Conservation (phyloP, 2,888 invertebrate genomes). For the Hermaeophaga mercurialis region DNA sequence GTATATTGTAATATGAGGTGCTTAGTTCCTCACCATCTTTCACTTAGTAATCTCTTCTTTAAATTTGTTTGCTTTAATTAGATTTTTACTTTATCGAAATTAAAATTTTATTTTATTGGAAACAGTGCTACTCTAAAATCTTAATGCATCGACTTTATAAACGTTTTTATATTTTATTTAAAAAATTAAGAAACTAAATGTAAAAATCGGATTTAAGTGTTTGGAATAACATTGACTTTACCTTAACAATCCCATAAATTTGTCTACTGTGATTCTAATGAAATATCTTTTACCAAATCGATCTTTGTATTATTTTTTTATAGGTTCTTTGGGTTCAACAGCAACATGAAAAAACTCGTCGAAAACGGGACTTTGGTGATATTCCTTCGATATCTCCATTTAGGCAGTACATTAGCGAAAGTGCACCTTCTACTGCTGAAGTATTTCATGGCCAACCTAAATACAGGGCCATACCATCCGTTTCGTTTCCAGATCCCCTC, state of each 20-base stretch:
- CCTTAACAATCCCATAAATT: background rate
- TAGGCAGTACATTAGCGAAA: conserved; percentile 56
- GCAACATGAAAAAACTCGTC: conserved; percentile 84
- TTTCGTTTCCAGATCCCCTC: conserved; percentile 84
- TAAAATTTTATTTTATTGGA: too few relatives aligned
- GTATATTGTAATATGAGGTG: too few relatives aligned
- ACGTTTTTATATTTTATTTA: too few relatives aligned
- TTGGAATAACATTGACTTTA: background rate
- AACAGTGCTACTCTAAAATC: too few relatives aligned
- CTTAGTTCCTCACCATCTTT: too few relatives aligned
- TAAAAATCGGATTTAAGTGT: too few relatives aligned
- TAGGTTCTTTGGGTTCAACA: conserved; percentile 95
- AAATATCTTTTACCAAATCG: background rate
- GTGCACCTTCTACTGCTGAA: conserved; percentile 53
- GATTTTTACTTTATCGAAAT: too few relatives aligned
- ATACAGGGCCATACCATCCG: conserved; percentile 52
- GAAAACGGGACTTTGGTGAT: conserved; percentile 81
- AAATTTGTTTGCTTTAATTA: too few relatives aligned
- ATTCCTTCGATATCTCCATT: conserved; percentile 62
- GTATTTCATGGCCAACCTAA: conserved; percentile 54
- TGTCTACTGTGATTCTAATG: background rate
- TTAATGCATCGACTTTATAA: too few relatives aligned
- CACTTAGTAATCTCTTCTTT: too few relatives aligned
- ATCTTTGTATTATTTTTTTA: conserved; percentile 38
- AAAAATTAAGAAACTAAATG: too few relatives aligned